Conservation (phyloP, 2,113 vertebrate species). For the Oryzias celebensis region DNA sequence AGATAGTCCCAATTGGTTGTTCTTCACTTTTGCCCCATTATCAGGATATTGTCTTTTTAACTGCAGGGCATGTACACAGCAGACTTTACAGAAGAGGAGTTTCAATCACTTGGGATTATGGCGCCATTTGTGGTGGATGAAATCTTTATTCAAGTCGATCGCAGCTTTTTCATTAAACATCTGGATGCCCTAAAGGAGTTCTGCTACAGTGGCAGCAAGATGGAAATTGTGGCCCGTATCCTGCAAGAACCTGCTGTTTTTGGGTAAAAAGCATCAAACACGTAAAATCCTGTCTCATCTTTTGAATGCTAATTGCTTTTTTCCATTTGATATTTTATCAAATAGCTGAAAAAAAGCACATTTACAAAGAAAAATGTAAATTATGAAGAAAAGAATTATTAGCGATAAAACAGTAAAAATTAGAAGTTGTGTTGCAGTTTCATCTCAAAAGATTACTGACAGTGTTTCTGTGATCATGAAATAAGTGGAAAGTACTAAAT, state of each 20-base stretch:
- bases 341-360: no score
- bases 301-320: neutral
- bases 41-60: neutral
- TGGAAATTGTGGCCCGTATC: constrained; percentile 66
- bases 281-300: neutral
- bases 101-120: constrained; percentile 74
- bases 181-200: constrained; percentile 66
- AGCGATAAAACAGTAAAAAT: no score
- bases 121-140: constrained; percentile 77
- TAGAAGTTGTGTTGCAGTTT: no score
- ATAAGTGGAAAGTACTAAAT: no score
- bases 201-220: constrained; percentile 74
- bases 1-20: no score
- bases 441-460: no score
- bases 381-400: no score
- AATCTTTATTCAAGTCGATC: constrained; percentile 70
- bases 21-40: neutral
- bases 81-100: constrained; percentile 72
- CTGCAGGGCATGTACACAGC: constrained; percentile 73
- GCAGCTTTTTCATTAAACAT: constrained; percentile 68
- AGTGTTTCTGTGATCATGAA: no score
- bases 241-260: constrained; percentile 71
- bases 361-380: no score
- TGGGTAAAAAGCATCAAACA: constrained; percentile 56
- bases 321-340: no score